Evolutionary conservation across 2,113 vertebrate species (phyloP).

Genomic region (Psittacula cyanocephala): DNA sequence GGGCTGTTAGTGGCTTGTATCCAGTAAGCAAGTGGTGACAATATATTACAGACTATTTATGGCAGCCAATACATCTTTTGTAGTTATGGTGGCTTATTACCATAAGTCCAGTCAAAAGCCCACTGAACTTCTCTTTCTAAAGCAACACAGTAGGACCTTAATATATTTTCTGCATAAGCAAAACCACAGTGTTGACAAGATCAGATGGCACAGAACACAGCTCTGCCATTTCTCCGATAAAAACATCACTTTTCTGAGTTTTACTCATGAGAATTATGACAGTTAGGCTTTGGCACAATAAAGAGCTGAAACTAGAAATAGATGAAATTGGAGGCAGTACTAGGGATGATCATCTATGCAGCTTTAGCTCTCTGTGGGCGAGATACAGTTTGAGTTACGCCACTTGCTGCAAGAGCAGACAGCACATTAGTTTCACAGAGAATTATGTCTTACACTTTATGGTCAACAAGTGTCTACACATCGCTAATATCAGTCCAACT

Average conservation of each 20-base stretch:
- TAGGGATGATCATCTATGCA: background rate
- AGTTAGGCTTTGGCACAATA: background rate
- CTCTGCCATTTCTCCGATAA: background rate
- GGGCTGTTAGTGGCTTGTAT: background rate
- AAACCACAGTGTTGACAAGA: background rate
- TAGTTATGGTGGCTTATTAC: background rate
- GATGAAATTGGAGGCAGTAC: background rate
- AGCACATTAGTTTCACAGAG: background rate
- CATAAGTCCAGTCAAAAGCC: background rate
- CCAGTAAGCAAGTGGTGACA: background rate
- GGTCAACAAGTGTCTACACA: background rate
- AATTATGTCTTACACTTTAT: background rate
- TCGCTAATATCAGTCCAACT: background rate
- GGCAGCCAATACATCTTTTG: background rate
- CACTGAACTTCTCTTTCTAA: background rate
- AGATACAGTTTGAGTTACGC: background rate
- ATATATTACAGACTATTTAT: background rate
- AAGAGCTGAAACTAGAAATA: background rate
- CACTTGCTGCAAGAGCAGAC: background rate
- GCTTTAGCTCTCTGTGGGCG: background rate
- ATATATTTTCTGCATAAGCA: background rate
- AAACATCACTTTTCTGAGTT: background rate
- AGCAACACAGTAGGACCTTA: background rate
- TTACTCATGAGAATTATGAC: background rate
- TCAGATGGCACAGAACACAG: background rate